Base-by-base conservation (phyloP, 1,140 invertebrate genomes). In the Leptopilina clavipes region DNA sequence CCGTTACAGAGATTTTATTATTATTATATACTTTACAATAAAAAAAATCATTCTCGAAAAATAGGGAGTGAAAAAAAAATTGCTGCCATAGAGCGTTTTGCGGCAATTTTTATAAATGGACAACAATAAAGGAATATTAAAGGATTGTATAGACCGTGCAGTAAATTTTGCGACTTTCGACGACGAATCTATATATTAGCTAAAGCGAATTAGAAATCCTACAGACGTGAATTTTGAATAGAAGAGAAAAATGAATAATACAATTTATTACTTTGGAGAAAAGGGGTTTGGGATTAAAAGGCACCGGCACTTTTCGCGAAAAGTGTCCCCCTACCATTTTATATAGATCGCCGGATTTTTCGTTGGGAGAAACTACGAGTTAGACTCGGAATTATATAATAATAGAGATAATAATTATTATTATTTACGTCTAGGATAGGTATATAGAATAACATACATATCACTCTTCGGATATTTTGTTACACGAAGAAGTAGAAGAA, bases 271-370 rank as follows among this genome's bases (percentile, higher is more conserved):
- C n/a, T n/a, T n/a, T n/a, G n/a, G 12, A 12, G 3, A 25, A 19
- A 31, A 59, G 56, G 18, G 22, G 22, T 65, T 65, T 12, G 77
- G 70, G 74, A 81, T 84, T 86, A 78, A 80, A 87, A 87, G 86
- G 86, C 86, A 87, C 86, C 85, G 83, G 79, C 82, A 84, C 82
- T 77, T 78, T 83, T 77, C 79, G 76, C 70, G 79, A n/a, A n/a
- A n/a, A n/a, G n/a, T n/a, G n/a, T n/a, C n/a, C n/a, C n/a, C n/a
- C n/a, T n/a, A n/a, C n/a, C n/a, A n/a, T 40, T 9, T 9, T 40
- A 8, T 40, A 3, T 1, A 65, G 25, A 65, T 65, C 59, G 25
- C 25, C 25, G 25, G 59, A 65, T 65, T 10, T n/a, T 65, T 65
- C 59, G 59, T 65, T 65, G 59, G 59, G 59, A 31, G 59, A 65